A percentile compares a stretch with the other conserved stretches of the same genome.
Evolutionary conservation across 2,888 invertebrate genomes (phyloP).

Genomic region (Diarsia dahlii): DNA sequence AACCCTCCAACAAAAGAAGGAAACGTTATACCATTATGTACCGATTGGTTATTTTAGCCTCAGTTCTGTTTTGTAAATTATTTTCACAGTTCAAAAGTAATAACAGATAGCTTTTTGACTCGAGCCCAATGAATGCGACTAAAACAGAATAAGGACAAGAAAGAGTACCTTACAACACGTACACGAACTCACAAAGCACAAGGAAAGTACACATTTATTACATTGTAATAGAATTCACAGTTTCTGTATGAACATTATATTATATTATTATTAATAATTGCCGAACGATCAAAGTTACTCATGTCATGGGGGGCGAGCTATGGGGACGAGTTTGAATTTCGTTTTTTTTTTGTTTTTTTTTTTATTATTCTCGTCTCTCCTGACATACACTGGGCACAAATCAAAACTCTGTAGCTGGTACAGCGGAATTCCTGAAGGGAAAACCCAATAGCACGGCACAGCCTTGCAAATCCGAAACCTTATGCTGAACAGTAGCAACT

Average conservation of each 20-base stretch:
- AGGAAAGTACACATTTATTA: slow-evolving; percentile 5
- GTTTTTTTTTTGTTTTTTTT: too few relatives aligned
- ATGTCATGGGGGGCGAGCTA: background rate
- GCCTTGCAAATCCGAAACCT: too few relatives aligned
- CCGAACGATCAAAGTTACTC: background rate
- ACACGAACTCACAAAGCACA: slow-evolving; percentile 24
- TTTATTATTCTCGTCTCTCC: too few relatives aligned
- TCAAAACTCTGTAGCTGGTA: background rate
- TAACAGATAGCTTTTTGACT: background rate
- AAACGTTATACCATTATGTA: too few relatives aligned
- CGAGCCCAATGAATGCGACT: background rate
- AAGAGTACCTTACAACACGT: slow-evolving; percentile 1
- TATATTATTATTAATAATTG: background rate
- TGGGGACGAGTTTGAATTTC: too few relatives aligned
- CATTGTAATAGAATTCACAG: background rate
- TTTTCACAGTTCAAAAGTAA: background rate
- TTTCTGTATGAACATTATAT: background rate
- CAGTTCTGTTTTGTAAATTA: background rate
- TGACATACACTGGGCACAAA: too few relatives aligned
- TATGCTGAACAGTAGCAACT: too few relatives aligned
- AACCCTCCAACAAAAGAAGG: too few relatives aligned
- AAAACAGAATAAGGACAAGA: slow-evolving; percentile 14
- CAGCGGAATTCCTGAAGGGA: background rate
- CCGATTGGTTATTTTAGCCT: background rate
- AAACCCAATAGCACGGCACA: too few relatives aligned